Evolutionary conservation across 1,140 invertebrate species (phyloP), one percentile per base, ranked within the genome.

Genomic region (Laupala kohalensis): DNA sequence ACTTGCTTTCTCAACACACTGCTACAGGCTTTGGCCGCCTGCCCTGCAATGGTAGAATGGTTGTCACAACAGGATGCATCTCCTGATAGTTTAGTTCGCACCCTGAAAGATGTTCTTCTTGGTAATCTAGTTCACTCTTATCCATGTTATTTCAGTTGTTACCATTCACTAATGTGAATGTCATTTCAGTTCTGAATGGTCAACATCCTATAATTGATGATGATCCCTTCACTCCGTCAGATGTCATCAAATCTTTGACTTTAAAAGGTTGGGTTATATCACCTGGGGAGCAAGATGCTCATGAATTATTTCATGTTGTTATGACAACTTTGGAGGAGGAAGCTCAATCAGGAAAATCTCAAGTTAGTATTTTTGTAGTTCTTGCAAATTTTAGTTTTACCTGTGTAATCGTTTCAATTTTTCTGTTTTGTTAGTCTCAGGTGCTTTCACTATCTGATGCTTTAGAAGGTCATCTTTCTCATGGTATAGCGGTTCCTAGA

Each of bases 281-380:
- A 0, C 86, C 90, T 73, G 93, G 94, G 74, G 92, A 97, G 81
- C 94, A 96, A 83, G 95, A 97, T 84, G 92, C 93, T 24, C 94
- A 96, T 80, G 94, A 97, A 80, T 79, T 96, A 66, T 90, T 96
- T 73, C 92, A 95, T 82, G 89, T 94, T 15, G 79, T 97, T 74
- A 84, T 95, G 13, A 87, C 91, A 27, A 94, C 93, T 28, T 82
- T 97, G 24, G 92, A 95, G 80, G 90, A 94, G 80, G 94, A 97
- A 26, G 24, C 62, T 26, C 70, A 71, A 13, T 53, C 37, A 53
- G 37, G 37, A 53, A 53, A 19, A 19, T 53, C 37, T 53, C 37
- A 53, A 19, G 37, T 53, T 53, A 19, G 5, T 5, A 66, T 12
- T 25, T 66, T 66, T 66, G 23, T 73, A 26, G n/a, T n/a, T n/a